phyloP scores from a whole-genome alignment of 2,113 vertebrate species.

The Scartelaos histophorus region DNA sequence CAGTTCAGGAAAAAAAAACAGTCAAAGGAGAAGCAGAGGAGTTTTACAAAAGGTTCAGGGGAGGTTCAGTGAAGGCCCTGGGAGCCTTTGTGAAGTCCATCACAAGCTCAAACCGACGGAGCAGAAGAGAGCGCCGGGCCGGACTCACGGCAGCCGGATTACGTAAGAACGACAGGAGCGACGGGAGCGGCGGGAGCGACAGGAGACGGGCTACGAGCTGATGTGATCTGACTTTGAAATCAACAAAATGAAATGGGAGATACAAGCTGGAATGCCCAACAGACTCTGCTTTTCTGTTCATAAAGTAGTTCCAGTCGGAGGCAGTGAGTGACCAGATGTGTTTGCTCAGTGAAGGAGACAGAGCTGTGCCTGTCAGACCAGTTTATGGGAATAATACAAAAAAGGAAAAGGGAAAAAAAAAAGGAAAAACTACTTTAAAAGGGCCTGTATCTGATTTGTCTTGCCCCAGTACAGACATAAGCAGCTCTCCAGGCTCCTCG shows the following conservation, averaged over 20 bases:
- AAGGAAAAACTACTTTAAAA: background rate
- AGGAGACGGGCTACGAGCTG: background rate
- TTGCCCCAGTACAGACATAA: too few relatives aligned
- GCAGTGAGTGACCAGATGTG: background rate
- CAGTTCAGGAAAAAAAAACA: background rate
- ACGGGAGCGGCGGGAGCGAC: background rate
- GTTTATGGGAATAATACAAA: too few relatives aligned
- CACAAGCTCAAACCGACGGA: slow-evolving; percentile 3
- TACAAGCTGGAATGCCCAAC: slow-evolving; percentile 5
- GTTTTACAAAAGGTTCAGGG: background rate
- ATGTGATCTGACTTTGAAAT: slow-evolving; percentile 9
- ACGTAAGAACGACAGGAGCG: background rate
- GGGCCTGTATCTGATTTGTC: too few relatives aligned
- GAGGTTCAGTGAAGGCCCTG: background rate
- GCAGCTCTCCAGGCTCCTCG: too few relatives aligned
- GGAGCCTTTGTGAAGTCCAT: background rate
- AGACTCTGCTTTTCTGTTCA: background rate
- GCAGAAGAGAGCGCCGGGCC: background rate
- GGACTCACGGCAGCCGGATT: background rate
- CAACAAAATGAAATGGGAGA: slow-evolving; percentile 2
- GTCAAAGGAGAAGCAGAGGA: background rate
- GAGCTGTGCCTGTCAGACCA: background rate
- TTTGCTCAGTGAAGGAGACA: background rate
- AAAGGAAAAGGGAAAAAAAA: too few relatives aligned
- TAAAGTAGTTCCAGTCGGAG: background rate